Percentiles rank a stretch among this genome's conserved stretches.
Evolutionary conservation across 2,113 vertebrate genomes (phyloP).

Genomic region (Morone saxatilis): DNA sequence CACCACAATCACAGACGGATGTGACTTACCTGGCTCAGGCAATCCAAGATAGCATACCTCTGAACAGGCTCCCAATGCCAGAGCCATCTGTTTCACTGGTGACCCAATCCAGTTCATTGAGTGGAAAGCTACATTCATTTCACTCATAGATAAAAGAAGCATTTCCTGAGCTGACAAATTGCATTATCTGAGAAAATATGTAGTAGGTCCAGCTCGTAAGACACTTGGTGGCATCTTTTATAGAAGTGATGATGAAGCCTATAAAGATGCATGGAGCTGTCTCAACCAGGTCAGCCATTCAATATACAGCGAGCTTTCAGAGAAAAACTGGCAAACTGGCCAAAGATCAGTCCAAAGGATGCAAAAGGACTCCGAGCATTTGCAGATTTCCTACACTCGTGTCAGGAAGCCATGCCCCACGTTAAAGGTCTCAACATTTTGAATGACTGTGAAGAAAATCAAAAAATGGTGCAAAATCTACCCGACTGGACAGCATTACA

Average conservation of each 20-base stretch:
- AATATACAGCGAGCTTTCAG: background rate
- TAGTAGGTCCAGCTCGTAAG: constrained; percentile 2
- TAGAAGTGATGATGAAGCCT: constrained; percentile 4
- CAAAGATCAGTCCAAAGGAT: constrained; percentile 32
- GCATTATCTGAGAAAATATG: constrained; percentile 28
- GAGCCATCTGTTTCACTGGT: constrained; percentile 24
- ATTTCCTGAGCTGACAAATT: constrained; percentile 27
- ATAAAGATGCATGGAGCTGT: constrained; percentile 18
- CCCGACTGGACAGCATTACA: constrained; percentile 23
- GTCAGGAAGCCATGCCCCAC: constrained; percentile 26
- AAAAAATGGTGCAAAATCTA: constrained; percentile 19
- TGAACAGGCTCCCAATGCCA: constrained; percentile 33
- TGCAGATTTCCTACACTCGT: constrained; percentile 15
- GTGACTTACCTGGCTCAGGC: background rate
- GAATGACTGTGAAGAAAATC: constrained; percentile 37
- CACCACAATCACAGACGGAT: background rate
- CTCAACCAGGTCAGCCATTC: constrained; percentile 28
- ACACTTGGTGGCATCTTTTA: constrained; percentile 27
- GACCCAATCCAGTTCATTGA: constrained; percentile 22
- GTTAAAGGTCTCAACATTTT: constrained; percentile 24
- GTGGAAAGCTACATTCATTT: constrained; percentile 11
- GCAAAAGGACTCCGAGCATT: constrained; percentile 9
- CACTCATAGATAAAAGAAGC: constrained; percentile 26
- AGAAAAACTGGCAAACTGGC: constrained; percentile 10
- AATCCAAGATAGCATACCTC: constrained; percentile 32